Evolutionary conservation across 2,113 vertebrate species (phyloP).

Genomic region (rabbit (Oryctolagus cuniculus)): mOryCun1.1 NC_091432.1:156494001-156494500

Average conservation of each 20-base stretch:
- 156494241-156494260: neutral
- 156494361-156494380: neutral
- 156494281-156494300: neutral
- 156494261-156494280: neutral
- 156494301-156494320: neutral
- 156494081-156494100: slow-evolving; percentile 50
- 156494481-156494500: too few species aligned
- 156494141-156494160: slow-evolving; percentile 32
- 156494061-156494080: slow-evolving; percentile 1
- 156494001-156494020: neutral
- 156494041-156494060: neutral
- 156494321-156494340: slow-evolving; percentile 1
- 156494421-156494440: slow-evolving; percentile 27
- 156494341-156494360: neutral
- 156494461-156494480: too few species aligned
- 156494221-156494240: neutral
- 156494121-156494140: neutral
- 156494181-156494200: slow-evolving; percentile 53
- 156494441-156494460: neutral
- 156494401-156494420: neutral
- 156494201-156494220: slow-evolving; percentile 54
- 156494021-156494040: slow-evolving; percentile 23
- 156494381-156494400: neutral
- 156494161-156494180: slow-evolving; percentile 41
- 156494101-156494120: neutral